Evolutionary conservation across 2,888 invertebrate genomes (phyloP), one percentile per base, ranked within the genome.

Genomic region (Ganaspis brasiliensis): DNA sequence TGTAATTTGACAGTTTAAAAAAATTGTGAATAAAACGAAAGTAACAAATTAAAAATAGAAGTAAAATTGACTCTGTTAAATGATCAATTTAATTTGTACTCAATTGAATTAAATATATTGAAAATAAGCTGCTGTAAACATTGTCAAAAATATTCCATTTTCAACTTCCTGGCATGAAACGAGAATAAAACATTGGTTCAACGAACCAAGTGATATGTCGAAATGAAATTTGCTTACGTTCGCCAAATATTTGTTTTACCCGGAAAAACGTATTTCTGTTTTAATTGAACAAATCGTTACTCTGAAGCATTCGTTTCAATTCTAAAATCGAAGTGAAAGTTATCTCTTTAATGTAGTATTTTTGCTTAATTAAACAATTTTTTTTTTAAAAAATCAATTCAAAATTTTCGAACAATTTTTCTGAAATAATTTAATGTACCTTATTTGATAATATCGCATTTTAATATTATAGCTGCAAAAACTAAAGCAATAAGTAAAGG

Each of bases 211-310:
- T 16, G 31, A 35, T n/a, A 31, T 9, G 31, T n/a, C 59, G 59
- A 59, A 59, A 59, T 59, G 59, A 35, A 59, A 59, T 59, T 59
- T 59, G 59, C 59, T 59, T 59, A 59, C n/a, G 59, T 59, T 35
- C 16, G 9, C 12, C 14, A 59, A 59, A 59, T 59, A 59, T 31
- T 59, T 35, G 35, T 31, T 59, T 59, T 59, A 31, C 59, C 14
- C 31, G 31, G n/a, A 59, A 59, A 59, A 59, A 26, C n/a, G 59
- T n/a, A 59, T 57, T 57, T 5, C 59, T 26, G 16, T 59, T 31
- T 59, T 35, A 57, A 59, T 59, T 24, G 59, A 31, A 31, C n/a
- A 26, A 59, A 59, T 26, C 31, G 59, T 14, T n/a, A 31, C 14
- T 61, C 16, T 2, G 2, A 19, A 10, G n/a, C 19, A 24, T 56